Conservation (phyloP, 2,888 invertebrate genomes). For the Oasisia sp. region DNA sequence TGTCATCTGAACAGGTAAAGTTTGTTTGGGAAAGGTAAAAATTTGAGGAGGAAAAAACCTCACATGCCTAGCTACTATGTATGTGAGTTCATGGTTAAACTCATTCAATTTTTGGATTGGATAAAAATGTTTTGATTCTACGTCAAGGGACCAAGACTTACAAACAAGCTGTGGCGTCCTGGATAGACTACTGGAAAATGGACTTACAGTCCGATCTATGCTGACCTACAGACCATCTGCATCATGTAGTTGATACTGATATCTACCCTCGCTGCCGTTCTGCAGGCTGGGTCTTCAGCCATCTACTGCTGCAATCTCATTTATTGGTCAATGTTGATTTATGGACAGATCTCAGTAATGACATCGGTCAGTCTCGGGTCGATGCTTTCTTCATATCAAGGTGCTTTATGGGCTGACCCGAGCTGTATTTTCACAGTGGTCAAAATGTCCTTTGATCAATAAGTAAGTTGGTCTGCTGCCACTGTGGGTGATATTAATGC, state of each 20-base stretch:
- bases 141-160: too few relatives aligned
- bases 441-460: background rate
- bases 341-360: background rate
- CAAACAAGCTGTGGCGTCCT: background rate
- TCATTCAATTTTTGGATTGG: too few relatives aligned
- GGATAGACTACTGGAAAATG: background rate
- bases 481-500: background rate
- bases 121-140: too few relatives aligned
- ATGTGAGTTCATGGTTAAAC: too few relatives aligned
- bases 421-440: background rate
- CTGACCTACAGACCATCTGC: background rate
- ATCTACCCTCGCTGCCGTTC: background rate
- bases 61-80: too few relatives aligned
- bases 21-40: too few relatives aligned
- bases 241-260: background rate
- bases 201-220: background rate
- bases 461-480: background rate
- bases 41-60: too few relatives aligned
- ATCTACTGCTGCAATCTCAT: background rate
- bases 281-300: background rate
- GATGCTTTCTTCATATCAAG: background rate
- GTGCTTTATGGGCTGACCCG: background rate
- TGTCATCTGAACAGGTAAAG: too few relatives aligned
- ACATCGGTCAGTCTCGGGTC: background rate
- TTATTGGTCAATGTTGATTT: background rate